Evolutionary conservation across 2,113 vertebrate species (phyloP), one percentile per base, ranked within the genome.

Genomic region (Perca schrenkii): DNA sequence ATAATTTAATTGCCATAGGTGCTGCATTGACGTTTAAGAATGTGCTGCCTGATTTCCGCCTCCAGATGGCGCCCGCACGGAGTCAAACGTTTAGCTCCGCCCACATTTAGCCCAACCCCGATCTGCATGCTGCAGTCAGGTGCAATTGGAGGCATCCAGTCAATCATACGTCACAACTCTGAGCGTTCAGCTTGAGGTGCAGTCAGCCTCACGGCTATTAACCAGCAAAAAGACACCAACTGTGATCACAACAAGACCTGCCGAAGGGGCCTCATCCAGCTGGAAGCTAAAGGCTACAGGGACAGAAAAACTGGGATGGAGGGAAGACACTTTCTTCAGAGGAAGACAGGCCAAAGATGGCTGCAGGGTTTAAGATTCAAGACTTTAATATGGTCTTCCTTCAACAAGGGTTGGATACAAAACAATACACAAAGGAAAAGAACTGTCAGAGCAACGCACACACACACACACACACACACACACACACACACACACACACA

Each of bases 171-270:
- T 68, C 77, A 73, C 78, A 74, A 53, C 34, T 34, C 46, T 14
- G 65, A 77, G 72, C 40, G 19, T 58, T 63, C 40, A 76, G 79
- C 58, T 50, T 47, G 34, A 49, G 65, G 72, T 6, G 6, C 49
- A 52, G 57, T 6, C 46, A 8, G 56, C 57, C 31, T 52, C 19
- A 19, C 0, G 53, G 68, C 53, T 31, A 21, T 40, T 40, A 7
- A 12, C 60, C 69, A 8, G 49, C 52, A 11, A 34, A 34, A 34
- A 86, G 64, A 82, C 43, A 56, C 12, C 36, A 49, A 31, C 17
- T 74, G 63, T 79, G 78, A 80, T 66, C 6, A 54, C n/a, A 67
- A 82, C 68, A 3, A 22, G 72, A 85, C 52, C 34, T 34, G 34
- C 6, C 6, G 6, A 34, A 34, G 34, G 34, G 34, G 34, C 5